Evolutionary conservation across 2,888 invertebrate genomes (phyloP), one percentile per base, ranked within the genome.

Genomic region (Tryphoninae sp.): DNA sequence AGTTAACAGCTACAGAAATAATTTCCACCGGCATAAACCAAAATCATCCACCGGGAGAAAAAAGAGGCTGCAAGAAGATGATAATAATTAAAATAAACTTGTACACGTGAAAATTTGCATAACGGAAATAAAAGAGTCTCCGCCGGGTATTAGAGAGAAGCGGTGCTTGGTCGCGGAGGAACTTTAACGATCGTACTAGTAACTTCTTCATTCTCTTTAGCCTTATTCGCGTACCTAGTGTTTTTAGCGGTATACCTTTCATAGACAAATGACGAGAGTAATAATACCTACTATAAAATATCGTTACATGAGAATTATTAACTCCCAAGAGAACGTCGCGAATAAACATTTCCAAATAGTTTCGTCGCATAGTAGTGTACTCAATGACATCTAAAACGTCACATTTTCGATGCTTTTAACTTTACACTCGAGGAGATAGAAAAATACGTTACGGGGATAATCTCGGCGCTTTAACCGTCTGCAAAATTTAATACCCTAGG

Each of bases 31-130:
- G 62, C 40, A 40, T 23, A 11, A 49, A 76, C n/a, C 11, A 65
- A 3, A 59, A 23, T 26, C 13, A 19, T 55, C 16, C 7, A 13
- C 58, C 33, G 19, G 26, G 61, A 42, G 65, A 40, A 75, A 75
- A 55, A 45, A 40, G 23, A 13, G 59, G 42, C 42, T 19, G 62
- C 2, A 22, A 64, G 42, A 45, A 45, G 22, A 16, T 16, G 19
- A 19, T 64, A 42, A 42, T 64, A n/a, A 64, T 64, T 64, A 42
- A 64, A 64, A 64, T 33, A 19, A 42, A 19, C 11, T 42, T 64
- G 9, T 64, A 9, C 19, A 3, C 11, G 42, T 4, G 62, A 64
- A 13, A 9, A 45, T 45, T 2, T 45, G 45, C 33, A 33, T 6
- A 33, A 33, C 6, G 33, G 33, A 61, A 62, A 22, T 65, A 33